Evolutionary conservation across 2,888 invertebrate genomes (phyloP).

Genomic region (Diogma glabrata): DNA sequence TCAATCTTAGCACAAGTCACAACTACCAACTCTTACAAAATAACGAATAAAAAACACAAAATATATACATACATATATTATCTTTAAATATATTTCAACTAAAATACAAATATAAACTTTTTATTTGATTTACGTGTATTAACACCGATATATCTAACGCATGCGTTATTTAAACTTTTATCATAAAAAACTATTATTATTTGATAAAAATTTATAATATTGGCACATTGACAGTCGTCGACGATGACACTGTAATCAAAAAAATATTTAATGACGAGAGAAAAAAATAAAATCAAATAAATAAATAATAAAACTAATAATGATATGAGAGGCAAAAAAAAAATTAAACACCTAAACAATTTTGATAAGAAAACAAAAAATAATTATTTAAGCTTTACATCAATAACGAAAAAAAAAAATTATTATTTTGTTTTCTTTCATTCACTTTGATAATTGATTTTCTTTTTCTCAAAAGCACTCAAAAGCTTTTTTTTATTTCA

Average conservation of each 20-base stretch:
- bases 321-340: no score
- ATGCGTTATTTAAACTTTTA: slow-evolving; percentile 8
- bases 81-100: slow-evolving; percentile 2
- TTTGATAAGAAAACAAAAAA: no score
- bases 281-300: background rate
- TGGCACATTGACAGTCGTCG: slow-evolving; percentile 9
- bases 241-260: slow-evolving; percentile 3
- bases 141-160: background rate
- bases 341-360: no score
- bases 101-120: background rate
- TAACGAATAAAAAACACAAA: slow-evolving; percentile 2
- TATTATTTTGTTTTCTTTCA: no score
- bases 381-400: no score
- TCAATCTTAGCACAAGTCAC: slow-evolving; percentile 9
- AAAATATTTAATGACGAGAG: background rate
- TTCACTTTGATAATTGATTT: no score
- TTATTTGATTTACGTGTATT: background rate
- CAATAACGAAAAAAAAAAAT: no score
- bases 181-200: slow-evolving; percentile 3
- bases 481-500: no score
- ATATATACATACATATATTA: slow-evolving; percentile 1
- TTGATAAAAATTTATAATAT: slow-evolving; percentile 10
- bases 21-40: slow-evolving; percentile 10
- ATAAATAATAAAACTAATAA: no score
- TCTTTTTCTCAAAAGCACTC: no score